Base-by-base conservation (phyloP, 2,113 vertebrate species). In the Artemisiospiza belli region DNA sequence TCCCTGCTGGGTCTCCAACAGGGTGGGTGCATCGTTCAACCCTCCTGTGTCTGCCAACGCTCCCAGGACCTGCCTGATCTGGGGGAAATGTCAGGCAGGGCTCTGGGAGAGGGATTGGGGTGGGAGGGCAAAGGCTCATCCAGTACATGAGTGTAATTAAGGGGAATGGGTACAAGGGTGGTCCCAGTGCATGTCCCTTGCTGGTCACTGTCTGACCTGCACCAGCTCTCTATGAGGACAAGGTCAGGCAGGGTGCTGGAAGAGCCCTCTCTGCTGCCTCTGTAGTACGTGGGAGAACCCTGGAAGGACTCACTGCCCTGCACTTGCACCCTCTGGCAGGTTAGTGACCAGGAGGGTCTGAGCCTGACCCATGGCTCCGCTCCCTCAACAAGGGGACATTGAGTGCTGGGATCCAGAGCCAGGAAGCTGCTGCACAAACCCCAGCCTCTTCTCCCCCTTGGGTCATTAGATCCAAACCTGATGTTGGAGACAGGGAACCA, bases 261-360 rank as follows among this genome's bases (percentile, higher is more conserved):
- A 11, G 57, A 55, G 30, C 52, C 52, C 16, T 67, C 77, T n/a
- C 43, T 62, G 67, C 59, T 31, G 20, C 43, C 18, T 18, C 15
- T 44, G 21, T 0, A 44, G 41, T 0, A 4, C 0, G 0, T 54
- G 44, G 61, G 22, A 69, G 31, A 61, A 2, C 41, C 23, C 55
- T 39, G 66, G 46, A 27, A 37, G 23, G 59, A 55, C 37, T 52
- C 21, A 1, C 3, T 30, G 66, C 39, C 47, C 39, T 21, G 6
- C 28, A 3, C 10, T 24, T 17, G 44, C 75, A 52, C 59, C 37
- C 47, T 37, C 15, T 11, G 28, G 11, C 23, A 51, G 33, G 2
- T 33, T 31, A 31, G 6, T 12, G 61, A 24, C 43, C 8, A 9
- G 0, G 12, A 52, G 20, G 20, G 14, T 10, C 55, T 69, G 6